Conservation (phyloP, 2,797 vertebrate genomes). For the Sarcoramphus papa region DNA sequence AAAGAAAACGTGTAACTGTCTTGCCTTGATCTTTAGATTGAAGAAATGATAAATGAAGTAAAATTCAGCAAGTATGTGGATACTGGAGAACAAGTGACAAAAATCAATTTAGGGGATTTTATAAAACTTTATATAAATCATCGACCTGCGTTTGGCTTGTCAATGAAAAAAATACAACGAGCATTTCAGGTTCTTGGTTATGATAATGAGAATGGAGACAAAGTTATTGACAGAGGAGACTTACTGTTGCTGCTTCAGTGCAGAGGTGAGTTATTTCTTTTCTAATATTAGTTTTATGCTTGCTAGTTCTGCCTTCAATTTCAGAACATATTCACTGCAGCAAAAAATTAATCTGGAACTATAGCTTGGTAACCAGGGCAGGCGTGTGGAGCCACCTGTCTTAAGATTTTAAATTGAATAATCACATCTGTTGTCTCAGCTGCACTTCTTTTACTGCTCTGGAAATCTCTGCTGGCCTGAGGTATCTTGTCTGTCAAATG, state of each 20-base stretch:
- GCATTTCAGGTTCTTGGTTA: slow-evolving; percentile 81
- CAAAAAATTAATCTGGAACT: slow-evolving; percentile 20
- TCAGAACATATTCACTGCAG: not conserved
- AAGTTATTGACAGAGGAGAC: slow-evolving; percentile 74
- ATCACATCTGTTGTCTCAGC: not conserved
- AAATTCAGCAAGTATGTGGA: slow-evolving; percentile 87
- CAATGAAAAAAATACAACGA: slow-evolving; percentile 65
- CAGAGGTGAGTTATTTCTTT: slow-evolving; percentile 77
- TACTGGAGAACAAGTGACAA: slow-evolving; percentile 80
- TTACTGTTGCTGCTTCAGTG: slow-evolving; percentile 82
- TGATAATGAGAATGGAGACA: slow-evolving; percentile 57
- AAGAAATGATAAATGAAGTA: slow-evolving; percentile 90
- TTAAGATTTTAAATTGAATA: slow-evolving; percentile 13
- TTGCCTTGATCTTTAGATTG: slow-evolving; percentile 74
- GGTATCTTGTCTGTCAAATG: not conserved
- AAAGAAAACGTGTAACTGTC: not conserved
- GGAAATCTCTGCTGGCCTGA: not conserved
- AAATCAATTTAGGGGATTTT: slow-evolving; percentile 85
- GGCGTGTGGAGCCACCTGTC: not conserved
- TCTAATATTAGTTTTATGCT: slow-evolving; percentile 13
- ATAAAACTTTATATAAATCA: slow-evolving; percentile 93
- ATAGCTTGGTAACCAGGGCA: not conserved
- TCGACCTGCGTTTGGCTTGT: slow-evolving; percentile 81
- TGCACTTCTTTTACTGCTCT: slow-evolving; percentile 1
- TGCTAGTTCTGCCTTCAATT: slow-evolving; percentile 20